Evolutionary conservation across 2,888 invertebrate genomes (phyloP), one percentile per base, ranked within the genome.

Genomic region (Listrodromus nycthemerus): DNA sequence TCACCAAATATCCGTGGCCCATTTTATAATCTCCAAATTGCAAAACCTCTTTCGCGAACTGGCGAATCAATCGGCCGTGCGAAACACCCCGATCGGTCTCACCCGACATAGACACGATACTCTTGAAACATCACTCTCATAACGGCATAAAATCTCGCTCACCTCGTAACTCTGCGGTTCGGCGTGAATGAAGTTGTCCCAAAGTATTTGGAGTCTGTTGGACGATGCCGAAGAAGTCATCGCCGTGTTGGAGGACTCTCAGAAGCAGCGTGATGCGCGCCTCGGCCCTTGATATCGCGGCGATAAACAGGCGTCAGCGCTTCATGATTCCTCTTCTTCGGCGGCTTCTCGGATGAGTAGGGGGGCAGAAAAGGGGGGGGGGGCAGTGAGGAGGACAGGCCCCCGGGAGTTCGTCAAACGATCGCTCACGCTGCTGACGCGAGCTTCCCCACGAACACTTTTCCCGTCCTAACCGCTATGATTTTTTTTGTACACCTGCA

Each of bases 91-190:
- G 10, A 37, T 37, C 10, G 37, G 8, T 10, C 7, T 52, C 5
- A 10, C 19, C 21, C 6, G 21, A 10, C 21, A 10, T 8, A 52
- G 2, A 21, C 19, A 6, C 0, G 10, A 52, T 2, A 19, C 19
- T 21, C 4, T 55, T 1, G 7, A 55, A 8, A 13, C 3, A 7
- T 10, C 4, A 55, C 24, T 2, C 10, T 24, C 24, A 24, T 10
- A 55, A 21, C 1, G 55, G 55, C 10, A 4, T 13, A 55, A 19
- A 7, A n/a, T 63, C n/a, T 65, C 63, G 58, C 85, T 90, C 92
- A 95, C 96, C 95, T 95, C 95, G 92, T 95, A 95, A 89, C 95
- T 95, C 27, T 95, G 95, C 70, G 95, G 94, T 90, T 95, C 95
- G 10, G 95, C 95, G 89, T 95, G 95, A 92, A 95, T 95, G 92